Evolutionary conservation across 2,797 vertebrate species (phyloP).

Genomic region (Synaphobranchus kaupii): DNA sequence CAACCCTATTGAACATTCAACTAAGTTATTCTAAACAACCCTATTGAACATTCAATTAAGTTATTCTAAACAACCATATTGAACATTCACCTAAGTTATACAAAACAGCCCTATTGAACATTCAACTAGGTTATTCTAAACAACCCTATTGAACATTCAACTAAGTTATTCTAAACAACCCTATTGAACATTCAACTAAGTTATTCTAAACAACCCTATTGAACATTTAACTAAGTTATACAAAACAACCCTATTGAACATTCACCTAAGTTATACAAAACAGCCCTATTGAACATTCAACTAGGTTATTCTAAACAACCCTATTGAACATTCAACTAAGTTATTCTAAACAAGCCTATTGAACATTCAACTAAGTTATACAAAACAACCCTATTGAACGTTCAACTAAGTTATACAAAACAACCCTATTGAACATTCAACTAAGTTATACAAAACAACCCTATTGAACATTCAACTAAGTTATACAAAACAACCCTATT

Average conservation of each 20-base stretch:
- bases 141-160: too few species aligned
- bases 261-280: too few species aligned
- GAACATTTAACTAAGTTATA: background rate
- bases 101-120: background rate
- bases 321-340: background rate
- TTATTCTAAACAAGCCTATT: too few species aligned
- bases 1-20: background rate
- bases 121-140: too few species aligned
- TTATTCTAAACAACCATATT: too few species aligned
- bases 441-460: too few species aligned
- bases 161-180: background rate
- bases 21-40: background rate
- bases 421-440: background rate
- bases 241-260: background rate
- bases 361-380: background rate
- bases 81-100: background rate
- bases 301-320: background rate
- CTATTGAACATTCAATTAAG: background rate
- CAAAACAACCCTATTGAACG: background rate
- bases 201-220: too few species aligned
- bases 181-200: background rate
- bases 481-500: background rate
- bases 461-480: background rate
- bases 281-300: too few species aligned
- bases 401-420: background rate